Percentiles rank a stretch among this genome's conserved stretches.
Conservation (phyloP, 2,888 invertebrate species). For the Anaspis maculata region DNA sequence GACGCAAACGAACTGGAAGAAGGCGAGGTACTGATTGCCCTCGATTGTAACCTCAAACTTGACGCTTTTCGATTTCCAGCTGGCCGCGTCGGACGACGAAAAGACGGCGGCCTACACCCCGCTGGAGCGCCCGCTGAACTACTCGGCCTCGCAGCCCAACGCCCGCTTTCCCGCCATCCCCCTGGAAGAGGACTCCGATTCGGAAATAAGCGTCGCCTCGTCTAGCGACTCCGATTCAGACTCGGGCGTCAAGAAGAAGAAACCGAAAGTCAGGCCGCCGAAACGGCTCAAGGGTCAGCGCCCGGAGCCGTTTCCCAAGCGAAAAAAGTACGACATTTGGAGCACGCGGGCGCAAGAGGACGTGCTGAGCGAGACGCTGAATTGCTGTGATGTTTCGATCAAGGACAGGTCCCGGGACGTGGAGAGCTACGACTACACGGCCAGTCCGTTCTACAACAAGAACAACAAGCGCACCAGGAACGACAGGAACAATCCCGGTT, state of each 20-base stretch:
- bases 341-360: slow-evolving; percentile 65
- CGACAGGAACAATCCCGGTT: slow-evolving; percentile 51
- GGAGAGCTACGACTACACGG: slow-evolving; percentile 68
- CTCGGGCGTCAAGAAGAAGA: slow-evolving; percentile 47
- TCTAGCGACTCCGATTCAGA: slow-evolving; percentile 50
- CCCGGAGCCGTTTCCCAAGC: slow-evolving; percentile 40
- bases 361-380: slow-evolving; percentile 67
- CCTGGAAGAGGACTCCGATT: slow-evolving; percentile 35
- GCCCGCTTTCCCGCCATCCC: slow-evolving; percentile 25
- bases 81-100: slow-evolving; percentile 29
- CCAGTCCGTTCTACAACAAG: slow-evolving; percentile 15
- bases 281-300: slow-evolving; percentile 50
- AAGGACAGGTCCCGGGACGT: slow-evolving; percentile 58
- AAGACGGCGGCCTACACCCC: slow-evolving; percentile 52
- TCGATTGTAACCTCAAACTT: not conserved
- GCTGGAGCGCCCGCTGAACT: slow-evolving; percentile 48
- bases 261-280: slow-evolving; percentile 32
- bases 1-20: not conserved
- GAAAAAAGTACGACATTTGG: slow-evolving; percentile 75
- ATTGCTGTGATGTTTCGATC: slow-evolving; percentile 66
- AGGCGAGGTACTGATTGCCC: too few relatives aligned
- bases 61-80: not conserved
- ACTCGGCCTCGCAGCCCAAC: slow-evolving; percentile 24
- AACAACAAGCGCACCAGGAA: slow-evolving; percentile 51
- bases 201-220: too few relatives aligned